phyloP scores from a whole-genome alignment of 2,113 vertebrate genomes.

The Varanus komodoensis region DNA sequence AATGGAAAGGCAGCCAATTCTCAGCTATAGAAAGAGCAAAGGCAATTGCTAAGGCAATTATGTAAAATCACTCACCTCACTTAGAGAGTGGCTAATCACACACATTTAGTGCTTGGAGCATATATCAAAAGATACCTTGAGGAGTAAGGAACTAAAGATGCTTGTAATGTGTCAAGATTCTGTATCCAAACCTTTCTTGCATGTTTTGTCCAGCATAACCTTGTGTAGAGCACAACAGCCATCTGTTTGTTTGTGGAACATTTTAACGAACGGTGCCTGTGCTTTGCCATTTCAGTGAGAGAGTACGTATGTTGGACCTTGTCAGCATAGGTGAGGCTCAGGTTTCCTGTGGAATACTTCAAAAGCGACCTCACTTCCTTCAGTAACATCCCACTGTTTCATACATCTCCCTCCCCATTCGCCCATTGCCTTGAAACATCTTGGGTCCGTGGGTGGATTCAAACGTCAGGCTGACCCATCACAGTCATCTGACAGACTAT shows the following conservation, averaged over 20 bases:
- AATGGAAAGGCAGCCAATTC: neutral
- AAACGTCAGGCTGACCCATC: too few species aligned
- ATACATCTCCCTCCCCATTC: neutral
- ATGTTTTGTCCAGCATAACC: neutral
- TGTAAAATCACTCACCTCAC: neutral
- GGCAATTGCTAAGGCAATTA: conserved; percentile 3
- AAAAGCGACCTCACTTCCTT: neutral
- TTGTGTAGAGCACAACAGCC: neutral
- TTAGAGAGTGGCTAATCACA: neutral
- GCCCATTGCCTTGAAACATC: too few species aligned
- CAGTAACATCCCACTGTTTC: neutral
- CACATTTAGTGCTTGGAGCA: neutral
- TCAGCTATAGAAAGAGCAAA: neutral
- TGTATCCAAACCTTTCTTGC: neutral
- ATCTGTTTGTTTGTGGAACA: neutral
- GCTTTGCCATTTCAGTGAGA: neutral
- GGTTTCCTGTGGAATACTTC: neutral
- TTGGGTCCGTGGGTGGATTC: too few species aligned
- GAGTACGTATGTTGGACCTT: neutral
- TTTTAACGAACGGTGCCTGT: neutral
- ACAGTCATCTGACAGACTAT: too few species aligned
- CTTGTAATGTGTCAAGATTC: neutral
- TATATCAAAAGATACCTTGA: neutral
- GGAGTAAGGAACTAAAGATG: neutral
- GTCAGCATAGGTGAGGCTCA: too few species aligned